These are phyloP conservation scores for Budorcas taxicolor DNA, from an alignment of 2,113 vertebrate genomes.

Conservation along the genomic window DNA sequence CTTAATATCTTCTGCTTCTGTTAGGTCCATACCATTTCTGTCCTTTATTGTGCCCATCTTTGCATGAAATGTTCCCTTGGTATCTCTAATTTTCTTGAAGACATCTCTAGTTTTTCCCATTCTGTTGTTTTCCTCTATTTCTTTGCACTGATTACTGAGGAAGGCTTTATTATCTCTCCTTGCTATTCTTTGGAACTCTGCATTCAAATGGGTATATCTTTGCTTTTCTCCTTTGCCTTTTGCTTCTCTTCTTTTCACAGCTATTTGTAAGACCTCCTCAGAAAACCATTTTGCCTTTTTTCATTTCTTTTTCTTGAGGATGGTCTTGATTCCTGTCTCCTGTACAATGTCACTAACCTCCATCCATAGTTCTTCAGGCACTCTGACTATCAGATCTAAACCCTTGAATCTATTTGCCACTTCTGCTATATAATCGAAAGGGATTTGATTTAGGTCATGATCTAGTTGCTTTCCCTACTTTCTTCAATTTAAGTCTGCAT, in stretches of 20 bases:
- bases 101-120: not conserved
- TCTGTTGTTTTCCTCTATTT: not conserved
- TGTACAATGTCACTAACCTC: not conserved
- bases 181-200: not conserved
- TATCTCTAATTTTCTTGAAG: not conserved
- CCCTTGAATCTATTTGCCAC: not conserved
- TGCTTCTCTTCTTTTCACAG: not conserved
- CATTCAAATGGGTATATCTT: not conserved
- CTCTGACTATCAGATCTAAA: not conserved
- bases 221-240: not conserved
- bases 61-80: not conserved
- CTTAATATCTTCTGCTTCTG: not conserved
- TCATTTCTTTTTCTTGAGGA: not conserved
- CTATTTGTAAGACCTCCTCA: not conserved
- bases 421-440: not conserved
- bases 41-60: not conserved
- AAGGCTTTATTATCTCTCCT: not conserved
- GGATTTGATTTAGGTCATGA: not conserved
- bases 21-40: not conserved
- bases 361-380: not conserved
- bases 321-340: not conserved
- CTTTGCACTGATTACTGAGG: not conserved
- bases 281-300: not conserved
- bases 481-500: not conserved
- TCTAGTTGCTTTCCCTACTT: not conserved